Percentiles rank a stretch among this genome's conserved stretches.
Evolutionary conservation across 1,140 invertebrate genomes (phyloP).

Genomic region (Drosophila bocqueti): DNA sequence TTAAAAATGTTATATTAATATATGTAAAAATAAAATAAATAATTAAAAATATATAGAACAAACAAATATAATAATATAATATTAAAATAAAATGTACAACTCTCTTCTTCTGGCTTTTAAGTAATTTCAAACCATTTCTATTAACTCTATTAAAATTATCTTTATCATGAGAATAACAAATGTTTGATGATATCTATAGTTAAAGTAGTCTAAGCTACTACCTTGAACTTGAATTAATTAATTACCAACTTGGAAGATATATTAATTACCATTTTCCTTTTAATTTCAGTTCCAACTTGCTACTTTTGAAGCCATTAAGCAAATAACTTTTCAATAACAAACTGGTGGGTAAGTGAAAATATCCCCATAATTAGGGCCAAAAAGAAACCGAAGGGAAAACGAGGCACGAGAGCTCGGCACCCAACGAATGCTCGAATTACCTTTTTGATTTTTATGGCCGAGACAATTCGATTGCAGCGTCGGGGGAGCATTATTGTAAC

Average conservation of each 20-base stretch:
- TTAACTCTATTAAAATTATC: too few relatives aligned
- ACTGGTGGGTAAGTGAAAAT: conserved; percentile 40
- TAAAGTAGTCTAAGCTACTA: background rate
- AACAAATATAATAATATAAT: background rate
- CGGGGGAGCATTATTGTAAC: conserved; percentile 82
- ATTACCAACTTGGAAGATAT: background rate
- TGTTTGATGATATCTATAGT: background rate
- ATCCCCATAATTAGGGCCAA: conserved; percentile 35
- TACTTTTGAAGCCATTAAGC: background rate
- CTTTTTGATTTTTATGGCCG: conserved; percentile 83
- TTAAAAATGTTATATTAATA: background rate
- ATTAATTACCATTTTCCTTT: background rate
- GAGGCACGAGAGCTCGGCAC: background rate
- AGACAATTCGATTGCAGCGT: conserved; percentile 82
- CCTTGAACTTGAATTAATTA: background rate
- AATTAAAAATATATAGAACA: background rate
- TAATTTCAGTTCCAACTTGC: conserved; percentile 20
- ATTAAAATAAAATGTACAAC: background rate
- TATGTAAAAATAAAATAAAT: background rate
- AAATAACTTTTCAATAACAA: conserved; percentile 8
- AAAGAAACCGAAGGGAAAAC: conserved; percentile 1
- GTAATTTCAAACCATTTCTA: background rate
- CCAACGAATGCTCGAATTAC: conserved; percentile 58
- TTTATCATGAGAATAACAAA: too few relatives aligned
- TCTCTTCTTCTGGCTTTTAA: background rate